Percentiles rank a stretch among this genome's conserved stretches.
Evolutionary conservation across 2,113 vertebrate genomes (phyloP).

Genomic region (Leptodactylus fuscus): DNA sequence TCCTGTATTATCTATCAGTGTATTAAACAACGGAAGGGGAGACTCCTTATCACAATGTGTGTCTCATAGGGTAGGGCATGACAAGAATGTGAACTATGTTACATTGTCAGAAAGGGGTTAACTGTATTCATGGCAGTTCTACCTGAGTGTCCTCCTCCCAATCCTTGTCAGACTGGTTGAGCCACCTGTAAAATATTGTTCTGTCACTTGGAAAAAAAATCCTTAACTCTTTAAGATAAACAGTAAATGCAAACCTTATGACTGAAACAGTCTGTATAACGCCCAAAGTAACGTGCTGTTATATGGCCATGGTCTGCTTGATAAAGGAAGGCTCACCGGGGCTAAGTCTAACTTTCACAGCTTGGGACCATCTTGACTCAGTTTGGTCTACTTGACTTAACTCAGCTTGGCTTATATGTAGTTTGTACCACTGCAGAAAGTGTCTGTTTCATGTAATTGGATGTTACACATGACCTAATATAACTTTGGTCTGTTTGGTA

Average conservation of each 20-base stretch:
- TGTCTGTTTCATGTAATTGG: too few species aligned
- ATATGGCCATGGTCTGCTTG: too few species aligned
- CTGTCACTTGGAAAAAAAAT: neutral
- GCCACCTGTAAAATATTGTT: neutral
- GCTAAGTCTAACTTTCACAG: too few species aligned
- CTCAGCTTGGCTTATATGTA: too few species aligned
- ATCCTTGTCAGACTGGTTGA: constrained; percentile 8
- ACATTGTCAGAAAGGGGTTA: constrained; percentile 1
- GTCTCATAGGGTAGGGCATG: constrained; percentile 11
- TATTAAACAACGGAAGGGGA: neutral
- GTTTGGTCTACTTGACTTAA: too few species aligned
- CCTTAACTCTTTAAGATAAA: neutral
- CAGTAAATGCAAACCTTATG: neutral
- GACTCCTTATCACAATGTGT: neutral
- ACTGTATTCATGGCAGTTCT: neutral
- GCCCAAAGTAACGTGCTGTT: too few species aligned
- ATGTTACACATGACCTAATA: too few species aligned
- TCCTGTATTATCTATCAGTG: neutral
- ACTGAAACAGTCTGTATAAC: too few species aligned
- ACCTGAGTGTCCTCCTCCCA: neutral
- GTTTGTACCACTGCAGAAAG: too few species aligned
- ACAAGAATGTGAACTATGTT: neutral
- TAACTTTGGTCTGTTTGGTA: too few species aligned
- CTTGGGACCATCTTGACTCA: too few species aligned
- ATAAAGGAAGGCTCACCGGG: too few species aligned